Base-by-base conservation (phyloP, 1,140 invertebrate genomes). In the Diuraphis noxia region DNA sequence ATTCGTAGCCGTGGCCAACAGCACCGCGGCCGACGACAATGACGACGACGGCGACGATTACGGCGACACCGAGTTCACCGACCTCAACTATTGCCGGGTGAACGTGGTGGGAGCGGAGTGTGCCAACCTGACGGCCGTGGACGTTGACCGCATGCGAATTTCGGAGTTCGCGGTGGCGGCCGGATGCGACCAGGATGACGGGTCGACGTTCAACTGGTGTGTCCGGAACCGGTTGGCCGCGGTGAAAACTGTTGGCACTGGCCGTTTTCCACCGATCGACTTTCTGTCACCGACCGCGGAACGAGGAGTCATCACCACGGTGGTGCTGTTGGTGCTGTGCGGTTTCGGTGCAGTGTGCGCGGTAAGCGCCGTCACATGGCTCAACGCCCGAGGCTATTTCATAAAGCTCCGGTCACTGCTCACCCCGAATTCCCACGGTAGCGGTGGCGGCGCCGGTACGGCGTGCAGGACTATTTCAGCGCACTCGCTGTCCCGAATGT, bases 401-500 rank as follows among this genome's bases (percentile, higher is more conserved):
- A 94, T 94, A 2, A 94, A 94, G 10, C 94, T 94, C 9, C 94
- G 94, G 5, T 94, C 95, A 30, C 95, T 95, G 0, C 94, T 94
- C 92, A 96, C 95, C 6, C 95, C 96, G 89, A 13, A n/a, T 10
- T 10, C 43, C 0, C 30, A 3, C 95, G 90, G 34, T 0, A 38
- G 85, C 40, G 40, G 41, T 1, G 36, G 4, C 41, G 84, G 34
- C 96, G 91, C 34, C 17, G 23, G 34, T 2, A 23, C 23, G n/a
- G 93, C 6, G 93, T 95, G 93, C 7, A 94, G 94, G 7, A 94
- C 94, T 5, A 94, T 94, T 1, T 94, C 95, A 25, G 95, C 95
- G 1, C 94, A 94, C 92, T 96, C 95, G 10, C 95, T 96, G 91
- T 96, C 95, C 0, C 94, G 95, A 92, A 92, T 96, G 23, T 95